These are phyloP conservation scores for Lordiphosa collinella DNA, from an alignment of 1,140 invertebrate species.

Conservation along the genomic window DNA sequence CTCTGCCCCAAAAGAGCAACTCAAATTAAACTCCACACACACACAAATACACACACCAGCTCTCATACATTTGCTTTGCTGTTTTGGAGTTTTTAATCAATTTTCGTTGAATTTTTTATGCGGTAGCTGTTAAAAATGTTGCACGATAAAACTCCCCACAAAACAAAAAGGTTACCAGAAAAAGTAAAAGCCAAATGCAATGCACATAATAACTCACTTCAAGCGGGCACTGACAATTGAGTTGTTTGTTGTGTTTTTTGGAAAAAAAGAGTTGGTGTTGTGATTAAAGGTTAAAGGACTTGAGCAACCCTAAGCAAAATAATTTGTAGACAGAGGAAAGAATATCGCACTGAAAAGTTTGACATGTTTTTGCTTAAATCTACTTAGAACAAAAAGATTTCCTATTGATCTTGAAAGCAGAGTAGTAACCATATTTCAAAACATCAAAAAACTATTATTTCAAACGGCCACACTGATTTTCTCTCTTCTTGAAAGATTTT, in stretches of 20 bases:
- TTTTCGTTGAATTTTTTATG: slow-evolving; percentile 74
- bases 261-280: too few species aligned
- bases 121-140: slow-evolving; percentile 61
- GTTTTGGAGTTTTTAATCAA: slow-evolving; percentile 73
- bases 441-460: too few species aligned
- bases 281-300: too few species aligned
- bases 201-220: slow-evolving; percentile 52
- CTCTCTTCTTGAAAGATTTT: too few species aligned
- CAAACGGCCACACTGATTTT: too few species aligned
- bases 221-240: slow-evolving; percentile 45
- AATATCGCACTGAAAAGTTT: too few species aligned
- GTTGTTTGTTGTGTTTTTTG: slow-evolving; percentile 20
- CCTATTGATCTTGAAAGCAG: too few species aligned
- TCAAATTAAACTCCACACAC: slow-evolving; percentile 41
- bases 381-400: too few species aligned
- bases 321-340: too few species aligned
- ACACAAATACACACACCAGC: slow-evolving; percentile 13
- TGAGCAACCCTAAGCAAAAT: too few species aligned
- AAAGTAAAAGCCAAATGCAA: slow-evolving; percentile 57
- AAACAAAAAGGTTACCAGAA: slow-evolving; percentile 29
- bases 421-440: too few species aligned
- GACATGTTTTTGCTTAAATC: too few species aligned
- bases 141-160: slow-evolving; percentile 42
- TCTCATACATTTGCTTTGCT: slow-evolving; percentile 31
- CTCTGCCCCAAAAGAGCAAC: slow-evolving; percentile 28